Evolutionary conservation across 53 echinoderm and acorn worm species (phyloP).

Genomic region (Patiria pectinifera): DNA sequence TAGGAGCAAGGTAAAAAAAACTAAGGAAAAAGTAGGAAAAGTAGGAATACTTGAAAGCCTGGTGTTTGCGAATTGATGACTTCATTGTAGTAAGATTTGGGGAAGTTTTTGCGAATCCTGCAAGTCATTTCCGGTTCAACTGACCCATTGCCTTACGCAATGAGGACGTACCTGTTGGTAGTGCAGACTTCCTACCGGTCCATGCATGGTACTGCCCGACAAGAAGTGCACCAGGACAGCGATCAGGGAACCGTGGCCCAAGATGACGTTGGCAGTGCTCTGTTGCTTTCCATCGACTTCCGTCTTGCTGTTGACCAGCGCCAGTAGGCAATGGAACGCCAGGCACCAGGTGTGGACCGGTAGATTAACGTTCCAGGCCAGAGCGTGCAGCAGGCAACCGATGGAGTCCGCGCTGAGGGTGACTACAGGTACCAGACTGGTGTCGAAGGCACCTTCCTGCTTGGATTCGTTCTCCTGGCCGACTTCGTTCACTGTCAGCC

Average conservation of each 20-base stretch:
- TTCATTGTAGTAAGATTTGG: too few species aligned
- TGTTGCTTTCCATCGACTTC: constrained; percentile 69
- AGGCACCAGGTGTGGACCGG: constrained; percentile 93
- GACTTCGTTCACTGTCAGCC: constrained; percentile 82
- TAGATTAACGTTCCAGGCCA: constrained; percentile 79
- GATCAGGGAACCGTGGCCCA: constrained; percentile 85
- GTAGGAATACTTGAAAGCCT: too few species aligned
- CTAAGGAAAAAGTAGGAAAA: too few species aligned
- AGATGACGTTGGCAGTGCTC: constrained; percentile 75
- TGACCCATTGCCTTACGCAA: too few species aligned
- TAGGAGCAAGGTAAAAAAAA: too few species aligned
- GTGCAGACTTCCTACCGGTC: constrained; percentile 79
- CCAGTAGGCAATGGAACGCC: constrained; percentile 86
- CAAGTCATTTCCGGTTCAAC: too few species aligned
- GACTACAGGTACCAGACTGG: constrained; percentile 79
- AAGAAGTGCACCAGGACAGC: constrained; percentile 86
- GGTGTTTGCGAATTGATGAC: too few species aligned
- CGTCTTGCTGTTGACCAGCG: constrained; percentile 77
- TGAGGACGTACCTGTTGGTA: constrained; percentile 71
- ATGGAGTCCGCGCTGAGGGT: constrained; percentile 80
- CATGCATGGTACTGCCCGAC: constrained; percentile 85
- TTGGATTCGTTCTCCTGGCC: constrained; percentile 68
- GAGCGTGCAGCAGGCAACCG: constrained; percentile 77
- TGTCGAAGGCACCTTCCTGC: constrained; percentile 75
- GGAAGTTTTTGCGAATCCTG: too few species aligned